Conservation (phyloP, 2,113 vertebrate species). For the Etheostoma cragini region DNA sequence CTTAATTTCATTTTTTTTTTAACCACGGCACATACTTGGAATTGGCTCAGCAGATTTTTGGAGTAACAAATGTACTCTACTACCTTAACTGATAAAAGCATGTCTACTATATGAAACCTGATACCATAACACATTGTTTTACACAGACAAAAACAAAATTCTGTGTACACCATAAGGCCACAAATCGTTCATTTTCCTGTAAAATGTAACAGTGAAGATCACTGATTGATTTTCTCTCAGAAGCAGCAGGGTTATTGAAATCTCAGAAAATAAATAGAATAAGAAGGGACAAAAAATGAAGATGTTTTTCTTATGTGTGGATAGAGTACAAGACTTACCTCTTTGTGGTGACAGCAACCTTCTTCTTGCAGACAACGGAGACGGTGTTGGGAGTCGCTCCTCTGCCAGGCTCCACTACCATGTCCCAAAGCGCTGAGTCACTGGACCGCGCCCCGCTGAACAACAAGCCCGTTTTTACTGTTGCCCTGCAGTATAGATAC, state of each 20-base stretch:
- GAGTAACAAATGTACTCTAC: background rate
- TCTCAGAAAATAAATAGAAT: background rate
- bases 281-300: background rate
- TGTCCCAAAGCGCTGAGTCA: conserved; percentile 88
- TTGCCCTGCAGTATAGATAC: conserved; percentile 82
- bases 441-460: conserved; percentile 87
- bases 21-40: background rate
- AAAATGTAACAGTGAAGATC: background rate
- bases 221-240: conserved; percentile 18
- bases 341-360: conserved; percentile 72
- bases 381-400: conserved; percentile 76
- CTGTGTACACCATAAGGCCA: background rate
- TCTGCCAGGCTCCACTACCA: conserved; percentile 80
- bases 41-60: background rate
- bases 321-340: conserved; percentile 80
- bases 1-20: background rate
- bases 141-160: conserved; percentile 3
- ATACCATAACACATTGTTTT: background rate
- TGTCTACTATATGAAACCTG: background rate
- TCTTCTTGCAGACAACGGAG: conserved; percentile 88
- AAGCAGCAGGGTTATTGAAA: conserved; percentile 14
- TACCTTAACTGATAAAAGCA: background rate
- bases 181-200: conserved; percentile 22
- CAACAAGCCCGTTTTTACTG: conserved; percentile 87
- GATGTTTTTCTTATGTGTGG: background rate